Percentiles rank a stretch among this genome's conserved stretches.
Evolutionary conservation across 1,140 invertebrate genomes (phyloP).

Genomic region (Camponotus floridanus): DNA sequence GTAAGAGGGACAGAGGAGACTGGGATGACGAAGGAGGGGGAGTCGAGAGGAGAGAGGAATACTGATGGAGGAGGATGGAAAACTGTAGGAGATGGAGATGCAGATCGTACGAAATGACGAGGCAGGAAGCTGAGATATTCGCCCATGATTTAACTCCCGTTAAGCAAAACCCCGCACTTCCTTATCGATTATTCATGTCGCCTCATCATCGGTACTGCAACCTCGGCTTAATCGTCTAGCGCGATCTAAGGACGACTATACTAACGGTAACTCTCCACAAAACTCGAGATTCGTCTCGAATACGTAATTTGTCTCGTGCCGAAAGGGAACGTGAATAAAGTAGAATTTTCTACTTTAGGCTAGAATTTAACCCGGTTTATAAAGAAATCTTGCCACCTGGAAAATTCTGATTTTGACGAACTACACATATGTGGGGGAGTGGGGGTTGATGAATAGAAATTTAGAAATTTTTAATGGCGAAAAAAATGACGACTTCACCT

Average conservation of each 20-base stretch:
- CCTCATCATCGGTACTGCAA: slow-evolving; percentile 56
- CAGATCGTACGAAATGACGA: slow-evolving; percentile 67
- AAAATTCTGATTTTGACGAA: too few relatives aligned
- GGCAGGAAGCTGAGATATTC: slow-evolving; percentile 76
- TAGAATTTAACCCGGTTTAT: neutral
- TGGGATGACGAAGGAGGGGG: neutral
- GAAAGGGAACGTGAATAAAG: neutral
- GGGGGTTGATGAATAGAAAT: too few relatives aligned
- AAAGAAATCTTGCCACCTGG: too few relatives aligned
- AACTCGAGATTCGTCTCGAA: slow-evolving; percentile 44
- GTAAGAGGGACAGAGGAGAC: neutral
- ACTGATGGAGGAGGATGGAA: slow-evolving; percentile 4
- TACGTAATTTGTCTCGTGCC: slow-evolving; percentile 34
- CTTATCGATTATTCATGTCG: slow-evolving; percentile 74
- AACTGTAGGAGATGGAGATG: slow-evolving; percentile 27
- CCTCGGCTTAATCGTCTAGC: slow-evolving; percentile 60
- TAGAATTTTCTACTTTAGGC: slow-evolving; percentile 8
- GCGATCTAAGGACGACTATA: slow-evolving; percentile 61
- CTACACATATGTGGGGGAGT: too few relatives aligned
- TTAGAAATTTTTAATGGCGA: too few relatives aligned
- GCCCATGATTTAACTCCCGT: slow-evolving; percentile 80
- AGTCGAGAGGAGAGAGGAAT: slow-evolving; percentile 16
- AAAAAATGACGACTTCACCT: too few relatives aligned
- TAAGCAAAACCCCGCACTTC: slow-evolving; percentile 77
- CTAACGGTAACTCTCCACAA: slow-evolving; percentile 41